These are phyloP conservation scores for Lycaena phlaeas DNA, from an alignment of 2,888 invertebrate genomes.

Conservation along the genomic window DNA sequence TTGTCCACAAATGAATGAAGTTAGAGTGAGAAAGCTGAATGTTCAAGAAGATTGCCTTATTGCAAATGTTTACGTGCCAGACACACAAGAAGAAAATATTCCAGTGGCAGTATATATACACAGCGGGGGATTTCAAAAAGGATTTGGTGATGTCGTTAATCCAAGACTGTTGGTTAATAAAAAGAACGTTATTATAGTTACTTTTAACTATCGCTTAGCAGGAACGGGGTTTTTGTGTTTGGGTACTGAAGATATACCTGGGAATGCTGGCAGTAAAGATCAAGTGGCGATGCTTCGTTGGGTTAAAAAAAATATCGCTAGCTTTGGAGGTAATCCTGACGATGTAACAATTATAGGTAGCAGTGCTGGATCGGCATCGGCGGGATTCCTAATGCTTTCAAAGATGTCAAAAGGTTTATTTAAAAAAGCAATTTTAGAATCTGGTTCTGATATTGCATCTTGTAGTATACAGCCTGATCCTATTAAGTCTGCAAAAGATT, in stretches of 20 bases:
- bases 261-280: slow-evolving; percentile 35
- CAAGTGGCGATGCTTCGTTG: slow-evolving; percentile 30
- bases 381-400: slow-evolving; percentile 39
- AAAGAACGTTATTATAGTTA: slow-evolving; percentile 32
- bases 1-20: slow-evolving; percentile 20
- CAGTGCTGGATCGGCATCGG: slow-evolving; percentile 40
- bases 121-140: slow-evolving; percentile 48
- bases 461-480: slow-evolving; percentile 36
- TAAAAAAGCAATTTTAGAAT: slow-evolving; percentile 38
- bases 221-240: slow-evolving; percentile 27
- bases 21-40: slow-evolving; percentile 11
- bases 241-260: slow-evolving; percentile 29
- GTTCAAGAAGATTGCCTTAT: slow-evolving; percentile 28
- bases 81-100: slow-evolving; percentile 21
- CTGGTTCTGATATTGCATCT: slow-evolving; percentile 28
- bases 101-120: slow-evolving; percentile 54
- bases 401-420: slow-evolving; percentile 34
- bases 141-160: slow-evolving; percentile 30
- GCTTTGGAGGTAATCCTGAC: slow-evolving; percentile 32
- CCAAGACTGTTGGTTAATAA: slow-evolving; percentile 27
- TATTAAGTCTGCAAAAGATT: slow-evolving; percentile 32
- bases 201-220: slow-evolving; percentile 42
- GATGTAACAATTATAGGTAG: slow-evolving; percentile 35
- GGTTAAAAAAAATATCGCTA: slow-evolving; percentile 30
- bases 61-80: slow-evolving; percentile 27